Conservation (phyloP, 1,140 invertebrate genomes). For the Reticulitermes speratus region DNA sequence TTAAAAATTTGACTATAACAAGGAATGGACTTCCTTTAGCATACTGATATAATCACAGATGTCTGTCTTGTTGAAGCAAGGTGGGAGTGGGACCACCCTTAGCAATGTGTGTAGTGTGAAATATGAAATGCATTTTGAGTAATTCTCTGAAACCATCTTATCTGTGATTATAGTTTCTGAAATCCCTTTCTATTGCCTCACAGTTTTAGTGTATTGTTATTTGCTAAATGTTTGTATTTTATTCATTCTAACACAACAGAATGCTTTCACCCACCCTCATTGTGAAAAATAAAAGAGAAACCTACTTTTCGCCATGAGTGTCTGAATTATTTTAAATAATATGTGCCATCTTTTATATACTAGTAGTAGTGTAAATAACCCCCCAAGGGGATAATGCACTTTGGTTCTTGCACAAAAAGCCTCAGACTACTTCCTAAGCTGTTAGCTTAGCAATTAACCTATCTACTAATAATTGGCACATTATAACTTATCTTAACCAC, state of each 20-base stretch:
- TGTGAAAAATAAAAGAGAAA: slow-evolving; percentile 29
- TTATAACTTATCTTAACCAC: too few species aligned
- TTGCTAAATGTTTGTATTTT: slow-evolving; percentile 32
- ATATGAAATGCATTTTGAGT: slow-evolving; percentile 28
- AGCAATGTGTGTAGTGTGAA: slow-evolving; percentile 28
- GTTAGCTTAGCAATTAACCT: too few species aligned
- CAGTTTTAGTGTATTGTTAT: slow-evolving; percentile 31
- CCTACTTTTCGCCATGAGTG: slow-evolving; percentile 25
- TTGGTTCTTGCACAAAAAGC: too few species aligned
- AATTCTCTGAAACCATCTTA: slow-evolving; percentile 25
- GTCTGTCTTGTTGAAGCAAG: slow-evolving; percentile 15
- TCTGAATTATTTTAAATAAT: neutral
- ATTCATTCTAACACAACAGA: slow-evolving; percentile 31
- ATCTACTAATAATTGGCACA: too few species aligned
- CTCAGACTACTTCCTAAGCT: too few species aligned
- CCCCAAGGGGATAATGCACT: too few species aligned
- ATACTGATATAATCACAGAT: neutral
- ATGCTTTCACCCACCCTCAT: slow-evolving; percentile 29
- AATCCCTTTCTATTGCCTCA: slow-evolving; percentile 29
- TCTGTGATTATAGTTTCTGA: slow-evolving; percentile 31
- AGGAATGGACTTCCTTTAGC: slow-evolving; percentile 14
- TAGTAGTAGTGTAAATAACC: neutral
- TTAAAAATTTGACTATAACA: neutral
- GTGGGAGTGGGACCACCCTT: slow-evolving; percentile 32
- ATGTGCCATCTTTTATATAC: neutral